These are phyloP conservation scores for Drosophila leontia DNA, from an alignment of 1,140 invertebrate species.

Conservation along the genomic window DNA sequence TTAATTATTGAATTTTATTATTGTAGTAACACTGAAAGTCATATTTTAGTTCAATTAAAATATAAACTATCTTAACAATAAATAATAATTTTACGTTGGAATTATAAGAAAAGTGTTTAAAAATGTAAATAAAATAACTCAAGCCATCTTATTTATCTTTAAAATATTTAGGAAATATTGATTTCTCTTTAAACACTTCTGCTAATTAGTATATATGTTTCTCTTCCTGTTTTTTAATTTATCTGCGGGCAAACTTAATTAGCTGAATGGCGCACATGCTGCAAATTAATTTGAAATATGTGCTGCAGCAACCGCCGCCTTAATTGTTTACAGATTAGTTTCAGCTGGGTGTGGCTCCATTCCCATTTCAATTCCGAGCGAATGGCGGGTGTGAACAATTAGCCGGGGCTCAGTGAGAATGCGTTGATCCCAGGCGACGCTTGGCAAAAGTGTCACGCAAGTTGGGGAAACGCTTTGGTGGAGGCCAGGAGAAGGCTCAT, in stretches of 20 bases:
- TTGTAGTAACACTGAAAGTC: not conserved
- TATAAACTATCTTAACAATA: no score
- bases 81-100: not conserved
- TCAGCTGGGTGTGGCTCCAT: constrained; percentile 65
- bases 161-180: not conserved
- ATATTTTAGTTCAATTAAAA: not conserved
- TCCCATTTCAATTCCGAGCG: constrained; percentile 2
- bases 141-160: not conserved
- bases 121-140: not conserved
- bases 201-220: not conserved
- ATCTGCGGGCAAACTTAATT: constrained; percentile 57
- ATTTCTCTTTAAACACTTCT: constrained; percentile 6
- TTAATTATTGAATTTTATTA: constrained; percentile 53
- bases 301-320: constrained; percentile 43
- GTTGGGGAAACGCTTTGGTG: constrained; percentile 8
- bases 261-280: constrained; percentile 69
- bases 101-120: not conserved
- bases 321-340: constrained; percentile 81
- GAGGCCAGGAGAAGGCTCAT: constrained; percentile 4
- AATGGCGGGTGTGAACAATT: constrained; percentile 74
- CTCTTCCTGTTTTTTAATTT: constrained; percentile 20
- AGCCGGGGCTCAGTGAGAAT: constrained; percentile 42
- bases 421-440: constrained; percentile 37
- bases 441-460: constrained; percentile 78
- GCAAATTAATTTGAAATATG: constrained; percentile 74